A percentile compares a stretch with the other conserved stretches of the same genome.
phyloP scores from a whole-genome alignment of 2,888 invertebrate genomes.

The Odontomyia ornata region DNA sequence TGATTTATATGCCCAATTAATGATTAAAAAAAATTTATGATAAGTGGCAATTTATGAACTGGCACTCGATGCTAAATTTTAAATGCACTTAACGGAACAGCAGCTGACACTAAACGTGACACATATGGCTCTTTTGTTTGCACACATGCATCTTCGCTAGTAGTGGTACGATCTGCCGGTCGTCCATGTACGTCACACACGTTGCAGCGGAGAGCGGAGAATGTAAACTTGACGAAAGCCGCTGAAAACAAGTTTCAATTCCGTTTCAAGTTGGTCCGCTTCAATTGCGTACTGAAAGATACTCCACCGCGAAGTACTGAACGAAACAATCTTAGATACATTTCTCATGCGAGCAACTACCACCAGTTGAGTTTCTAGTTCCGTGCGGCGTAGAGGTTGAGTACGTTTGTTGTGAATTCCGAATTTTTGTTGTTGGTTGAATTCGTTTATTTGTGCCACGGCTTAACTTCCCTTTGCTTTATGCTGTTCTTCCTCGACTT shows the following conservation, averaged over 20 bases:
- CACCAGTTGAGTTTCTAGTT: slow-evolving; percentile 49
- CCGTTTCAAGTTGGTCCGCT: not conserved
- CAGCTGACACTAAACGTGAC: not conserved
- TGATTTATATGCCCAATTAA: not conserved
- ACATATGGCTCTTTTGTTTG: not conserved
- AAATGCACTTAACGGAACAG: slow-evolving; percentile 7
- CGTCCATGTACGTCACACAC: not conserved
- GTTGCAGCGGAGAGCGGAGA: not conserved
- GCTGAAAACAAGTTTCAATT: slow-evolving; percentile 30
- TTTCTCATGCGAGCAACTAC: slow-evolving; percentile 7
- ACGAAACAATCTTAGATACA: not conserved
- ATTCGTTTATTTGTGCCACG: not conserved
- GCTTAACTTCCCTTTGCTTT: no score
- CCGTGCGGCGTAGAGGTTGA: slow-evolving; percentile 31
- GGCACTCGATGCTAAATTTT: not conserved
- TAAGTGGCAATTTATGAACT: not conserved
- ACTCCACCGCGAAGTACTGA: not conserved
- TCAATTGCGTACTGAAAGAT: not conserved
- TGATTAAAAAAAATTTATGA: not conserved
- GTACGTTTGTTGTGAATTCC: not conserved
- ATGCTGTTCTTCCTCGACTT: no score
- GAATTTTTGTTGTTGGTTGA: not conserved
- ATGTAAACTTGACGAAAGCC: slow-evolving; percentile 10
- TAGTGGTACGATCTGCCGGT: not conserved
- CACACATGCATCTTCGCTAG: not conserved